These are phyloP conservation scores for Drosophila pegasa DNA, from an alignment of 2,888 invertebrate species.

Conservation along the genomic window DNA sequence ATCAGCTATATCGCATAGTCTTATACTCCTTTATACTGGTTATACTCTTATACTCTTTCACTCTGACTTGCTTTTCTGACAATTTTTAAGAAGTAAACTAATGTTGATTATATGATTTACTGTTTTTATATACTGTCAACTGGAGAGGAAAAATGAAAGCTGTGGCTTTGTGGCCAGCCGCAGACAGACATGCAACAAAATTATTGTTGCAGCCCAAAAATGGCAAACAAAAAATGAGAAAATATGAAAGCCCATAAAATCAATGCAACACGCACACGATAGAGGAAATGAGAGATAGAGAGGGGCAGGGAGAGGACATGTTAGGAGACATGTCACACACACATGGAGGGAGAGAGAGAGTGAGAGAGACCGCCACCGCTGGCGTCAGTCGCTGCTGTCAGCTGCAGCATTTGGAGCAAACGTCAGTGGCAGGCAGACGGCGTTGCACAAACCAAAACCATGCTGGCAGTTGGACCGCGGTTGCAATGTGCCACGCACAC, in stretches of 20 bases:
- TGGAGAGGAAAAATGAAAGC: constrained; percentile 22
- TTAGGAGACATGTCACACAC: constrained; percentile 27
- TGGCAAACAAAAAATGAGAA: constrained; percentile 52
- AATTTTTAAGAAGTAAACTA: background rate
- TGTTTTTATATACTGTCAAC: constrained; percentile 10
- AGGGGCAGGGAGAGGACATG: background rate
- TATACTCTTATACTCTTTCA: no score
- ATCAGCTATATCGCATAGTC: background rate
- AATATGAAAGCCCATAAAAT: constrained; percentile 66
- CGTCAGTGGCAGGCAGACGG: constrained; percentile 50
- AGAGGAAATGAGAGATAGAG: background rate
- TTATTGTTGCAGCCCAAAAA: constrained; percentile 54
- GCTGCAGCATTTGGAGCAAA: constrained; percentile 55
- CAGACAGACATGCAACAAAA: constrained; percentile 65
- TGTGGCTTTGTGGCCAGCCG: constrained; percentile 61
- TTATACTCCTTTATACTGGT: background rate
- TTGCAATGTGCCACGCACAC: constrained; percentile 54
- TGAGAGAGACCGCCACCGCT: constrained; percentile 27
- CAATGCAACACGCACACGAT: constrained; percentile 56
- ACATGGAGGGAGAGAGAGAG: no score
- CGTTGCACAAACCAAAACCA: constrained; percentile 45
- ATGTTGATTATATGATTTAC: constrained; percentile 33
- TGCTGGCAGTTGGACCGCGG: constrained; percentile 55
- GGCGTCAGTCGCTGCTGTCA: constrained; percentile 60
- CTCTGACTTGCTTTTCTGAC: background rate